A percentile compares a stretch with the other conserved stretches of the same genome.
Conservation (phyloP, 2,113 vertebrate species). For the Speoplatyrhinus poulsoni region DNA sequence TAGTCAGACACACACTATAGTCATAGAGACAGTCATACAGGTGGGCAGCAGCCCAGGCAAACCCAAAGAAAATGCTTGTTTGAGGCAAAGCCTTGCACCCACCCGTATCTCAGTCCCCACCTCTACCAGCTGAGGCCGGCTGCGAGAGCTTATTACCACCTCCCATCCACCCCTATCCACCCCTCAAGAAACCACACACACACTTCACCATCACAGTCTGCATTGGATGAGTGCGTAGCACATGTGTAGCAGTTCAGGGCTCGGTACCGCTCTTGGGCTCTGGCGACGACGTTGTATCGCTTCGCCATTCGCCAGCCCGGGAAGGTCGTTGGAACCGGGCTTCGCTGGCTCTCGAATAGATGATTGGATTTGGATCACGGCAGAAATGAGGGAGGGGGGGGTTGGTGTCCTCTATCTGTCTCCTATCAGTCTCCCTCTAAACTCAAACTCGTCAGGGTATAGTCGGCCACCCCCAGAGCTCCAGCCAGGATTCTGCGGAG, state of each 20-base stretch:
- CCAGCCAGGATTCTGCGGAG: no score
- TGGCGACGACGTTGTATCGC: slow-evolving; percentile 26
- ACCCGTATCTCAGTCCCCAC: slow-evolving; percentile 29
- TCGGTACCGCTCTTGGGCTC: slow-evolving; percentile 23
- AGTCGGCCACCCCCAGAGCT: neutral
- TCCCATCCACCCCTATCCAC: neutral
- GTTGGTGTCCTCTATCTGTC: neutral
- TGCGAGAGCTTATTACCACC: slow-evolving; percentile 5
- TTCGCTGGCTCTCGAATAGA: slow-evolving; percentile 27
- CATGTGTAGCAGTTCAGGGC: slow-evolving; percentile 7
- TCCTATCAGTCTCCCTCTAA: neutral
- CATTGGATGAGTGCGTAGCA: slow-evolving; percentile 21
- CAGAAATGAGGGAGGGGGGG: slow-evolving; percentile 15
- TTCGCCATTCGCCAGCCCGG: slow-evolving; percentile 31
- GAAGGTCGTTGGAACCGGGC: neutral
- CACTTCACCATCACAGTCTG: slow-evolving; percentile 26
- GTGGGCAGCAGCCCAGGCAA: neutral
- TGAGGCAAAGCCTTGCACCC: neutral
- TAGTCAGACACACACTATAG: neutral
- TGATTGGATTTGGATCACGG: slow-evolving; percentile 47
- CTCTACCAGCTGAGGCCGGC: slow-evolving; percentile 37
- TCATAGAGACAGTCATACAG: neutral
- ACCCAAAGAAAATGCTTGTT: neutral
- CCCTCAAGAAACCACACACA: slow-evolving; percentile 13
- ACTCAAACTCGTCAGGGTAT: slow-evolving; percentile 1